Conservation (phyloP, 2,113 vertebrate species). For the Pholis gunnellus region DNA sequence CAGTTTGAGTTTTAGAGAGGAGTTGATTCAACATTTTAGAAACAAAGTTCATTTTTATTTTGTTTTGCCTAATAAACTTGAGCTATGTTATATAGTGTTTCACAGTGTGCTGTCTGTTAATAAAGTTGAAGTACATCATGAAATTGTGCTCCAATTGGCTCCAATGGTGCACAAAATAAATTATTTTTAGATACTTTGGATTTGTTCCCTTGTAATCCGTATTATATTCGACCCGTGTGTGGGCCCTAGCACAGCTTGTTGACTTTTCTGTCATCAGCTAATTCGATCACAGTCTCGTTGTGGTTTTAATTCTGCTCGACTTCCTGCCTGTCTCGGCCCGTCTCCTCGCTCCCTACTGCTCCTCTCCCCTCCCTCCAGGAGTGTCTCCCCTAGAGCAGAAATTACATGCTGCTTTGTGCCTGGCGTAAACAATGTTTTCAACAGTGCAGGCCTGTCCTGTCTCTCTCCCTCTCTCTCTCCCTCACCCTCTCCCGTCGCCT, state of each 20-base stretch:
- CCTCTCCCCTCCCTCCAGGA: conserved; percentile 54
- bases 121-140: neutral
- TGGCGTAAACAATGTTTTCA: conserved; percentile 81
- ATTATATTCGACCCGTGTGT: conserved; percentile 11
- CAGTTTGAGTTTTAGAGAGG: neutral
- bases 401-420: conserved; percentile 80
- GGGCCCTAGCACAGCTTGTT: conserved; percentile 32
- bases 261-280: conserved; percentile 54
- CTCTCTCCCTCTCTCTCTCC: conserved; percentile 49
- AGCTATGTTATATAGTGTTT: neutral
- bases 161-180: neutral
- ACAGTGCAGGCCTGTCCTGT: conserved; percentile 73
- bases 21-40: neutral
- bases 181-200: neutral
- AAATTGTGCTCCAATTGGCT: neutral
- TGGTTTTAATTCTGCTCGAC: conserved; percentile 65
- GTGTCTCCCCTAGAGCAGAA: conserved; percentile 76
- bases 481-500: conserved; percentile 37
- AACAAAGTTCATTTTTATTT: neutral
- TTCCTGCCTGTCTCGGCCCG: conserved; percentile 37
- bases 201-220: conserved; percentile 3
- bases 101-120: neutral
- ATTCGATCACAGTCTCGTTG: conserved; percentile 58
- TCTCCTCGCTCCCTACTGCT: conserved; percentile 28
- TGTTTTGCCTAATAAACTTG: neutral